Base-by-base conservation (phyloP, 2,113 vertebrate species). In the Ammodytes dubius region DNA sequence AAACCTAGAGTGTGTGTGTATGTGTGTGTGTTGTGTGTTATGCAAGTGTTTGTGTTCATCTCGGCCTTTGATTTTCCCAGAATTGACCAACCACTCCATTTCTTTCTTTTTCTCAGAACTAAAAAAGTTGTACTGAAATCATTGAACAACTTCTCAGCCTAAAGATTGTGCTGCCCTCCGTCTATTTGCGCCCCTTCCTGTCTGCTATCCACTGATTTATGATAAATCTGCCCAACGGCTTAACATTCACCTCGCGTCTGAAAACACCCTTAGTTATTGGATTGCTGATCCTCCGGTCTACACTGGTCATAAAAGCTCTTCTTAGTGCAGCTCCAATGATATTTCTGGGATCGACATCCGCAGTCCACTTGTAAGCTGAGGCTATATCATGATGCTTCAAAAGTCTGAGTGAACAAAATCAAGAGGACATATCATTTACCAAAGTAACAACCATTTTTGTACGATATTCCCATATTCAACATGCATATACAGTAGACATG, bases 11-110 rank as follows among this genome's bases (percentile, higher is more conserved):
- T 40, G 50, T 70, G 35, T 27, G 39, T 47, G 63, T 35, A 3
- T 3, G 53, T 19, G n/a, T 19, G n/a, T n/a, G 27, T 27, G 27
- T 27, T 27, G 12, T 12, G 58, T 15, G 39, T 3, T 61, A 15
- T 63, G 40, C n/a, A 17, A 39, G 64, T 45, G 12, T 70, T 14
- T 45, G 7, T 70, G 39, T n/a, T 69, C 40, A 69, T 5, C 67
- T 43, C 58, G 9, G 27, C 19, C 10, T 35, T 3, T 54, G 27
- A 27, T 27, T 27, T 27, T 27, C 17, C 9, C 52, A 27, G 54
- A 56, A 27, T 10, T 57, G 9, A 56, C 53, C 3, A 11, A 54
- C 47, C 4, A 5, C 46, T 47, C 46, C 3, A 47, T 47, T 47
- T 47, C 8, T 13, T 47, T 47, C 46, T 39, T 50, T 5, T 5